Conservation (phyloP, 2,888 invertebrate genomes). For the Parnassius glacialis region DNA sequence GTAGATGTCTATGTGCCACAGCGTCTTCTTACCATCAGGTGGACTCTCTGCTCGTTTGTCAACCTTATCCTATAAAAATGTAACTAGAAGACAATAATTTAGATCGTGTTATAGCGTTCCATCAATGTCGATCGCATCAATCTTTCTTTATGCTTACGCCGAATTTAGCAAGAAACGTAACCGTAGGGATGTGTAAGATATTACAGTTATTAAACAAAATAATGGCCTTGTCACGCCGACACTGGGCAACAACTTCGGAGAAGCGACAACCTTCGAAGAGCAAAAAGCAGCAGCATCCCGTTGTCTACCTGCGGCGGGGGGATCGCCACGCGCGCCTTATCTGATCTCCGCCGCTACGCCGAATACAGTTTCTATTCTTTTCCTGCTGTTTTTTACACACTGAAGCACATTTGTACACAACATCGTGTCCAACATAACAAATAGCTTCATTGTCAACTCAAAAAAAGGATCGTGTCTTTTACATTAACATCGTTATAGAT, state of each 20-base stretch:
- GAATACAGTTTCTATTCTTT: constrained; percentile 28
- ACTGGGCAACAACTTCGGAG: constrained; percentile 25
- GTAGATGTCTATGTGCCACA: no score
- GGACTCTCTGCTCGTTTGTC: no score
- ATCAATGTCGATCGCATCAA: no score
- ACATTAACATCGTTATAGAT: background rate
- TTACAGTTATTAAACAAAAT: constrained; percentile 30
- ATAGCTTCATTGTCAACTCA: constrained; percentile 21
- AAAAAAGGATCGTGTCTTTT: background rate
- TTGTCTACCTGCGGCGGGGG: constrained; percentile 32
- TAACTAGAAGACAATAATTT: no score
- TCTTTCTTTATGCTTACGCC: background rate
- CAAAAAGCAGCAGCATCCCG: constrained; percentile 31
- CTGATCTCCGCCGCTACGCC: constrained; percentile 30
- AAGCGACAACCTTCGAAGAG: constrained; percentile 25
- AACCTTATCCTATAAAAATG: no score
- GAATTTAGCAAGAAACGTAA: constrained; percentile 4
- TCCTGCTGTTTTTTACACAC: constrained; percentile 13
- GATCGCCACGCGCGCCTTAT: constrained; percentile 28
- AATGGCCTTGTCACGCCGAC: constrained; percentile 13
- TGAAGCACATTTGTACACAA: constrained; percentile 14
- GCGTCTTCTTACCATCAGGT: no score
- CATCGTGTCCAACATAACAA: constrained; percentile 12
- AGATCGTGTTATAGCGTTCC: no score
- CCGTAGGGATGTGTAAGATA: constrained; percentile 19